Conservation (phyloP, 2,113 vertebrate species). For the Callorhinus ursinus region DNA sequence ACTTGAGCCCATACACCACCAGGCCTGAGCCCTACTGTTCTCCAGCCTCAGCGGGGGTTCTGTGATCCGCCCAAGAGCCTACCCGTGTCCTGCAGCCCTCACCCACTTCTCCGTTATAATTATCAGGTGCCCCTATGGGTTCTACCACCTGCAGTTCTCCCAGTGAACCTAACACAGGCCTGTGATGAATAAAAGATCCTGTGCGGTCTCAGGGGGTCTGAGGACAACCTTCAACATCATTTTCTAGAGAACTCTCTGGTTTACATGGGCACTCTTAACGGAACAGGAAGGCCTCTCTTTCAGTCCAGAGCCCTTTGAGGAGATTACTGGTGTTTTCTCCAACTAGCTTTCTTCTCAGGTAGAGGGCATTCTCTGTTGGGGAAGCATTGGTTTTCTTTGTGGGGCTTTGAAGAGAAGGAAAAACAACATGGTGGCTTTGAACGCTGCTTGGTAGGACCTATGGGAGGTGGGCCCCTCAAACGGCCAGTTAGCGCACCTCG, state of each 20-base stretch:
- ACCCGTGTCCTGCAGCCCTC: neutral
- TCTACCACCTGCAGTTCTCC: neutral
- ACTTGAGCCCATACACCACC: neutral
- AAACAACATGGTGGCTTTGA: neutral
- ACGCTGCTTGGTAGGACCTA: fast-evolving
- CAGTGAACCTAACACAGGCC: neutral
- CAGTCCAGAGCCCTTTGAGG: neutral
- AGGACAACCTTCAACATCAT: neutral
- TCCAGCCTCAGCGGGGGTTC: neutral
- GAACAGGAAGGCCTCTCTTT: neutral
- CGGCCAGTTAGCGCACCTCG: neutral
- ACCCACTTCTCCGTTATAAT: fast-evolving
- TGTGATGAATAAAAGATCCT: fast-evolving
- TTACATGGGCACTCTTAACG: no score
- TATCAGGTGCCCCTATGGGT: fast-evolving
- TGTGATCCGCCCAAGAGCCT: neutral
- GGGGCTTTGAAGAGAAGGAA: neutral
- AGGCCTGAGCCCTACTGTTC: neutral
- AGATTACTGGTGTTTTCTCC: neutral
- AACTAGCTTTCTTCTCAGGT: neutral
- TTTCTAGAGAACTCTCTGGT: neutral
- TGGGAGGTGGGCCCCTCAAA: fast-evolving
- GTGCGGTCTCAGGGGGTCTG: no score
- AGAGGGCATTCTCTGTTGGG: neutral
- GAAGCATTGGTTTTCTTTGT: neutral